Conservation (phyloP, 2,797 vertebrate genomes). For the Acipenser oxyrinchus region DNA sequence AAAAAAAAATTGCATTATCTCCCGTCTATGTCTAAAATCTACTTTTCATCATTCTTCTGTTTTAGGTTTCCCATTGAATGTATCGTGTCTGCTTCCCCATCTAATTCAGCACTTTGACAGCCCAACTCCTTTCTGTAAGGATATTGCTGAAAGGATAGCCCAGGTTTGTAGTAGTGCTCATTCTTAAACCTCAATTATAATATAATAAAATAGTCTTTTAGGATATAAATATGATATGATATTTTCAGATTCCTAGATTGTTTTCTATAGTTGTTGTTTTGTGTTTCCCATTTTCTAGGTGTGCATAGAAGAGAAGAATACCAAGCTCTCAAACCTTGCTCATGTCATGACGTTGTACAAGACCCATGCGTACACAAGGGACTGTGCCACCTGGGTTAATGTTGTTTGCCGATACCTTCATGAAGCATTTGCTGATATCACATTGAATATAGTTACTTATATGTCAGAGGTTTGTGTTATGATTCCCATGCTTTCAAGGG, state of each 20-base stretch:
- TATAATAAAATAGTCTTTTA: too few species aligned
- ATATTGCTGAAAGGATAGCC: constrained; percentile 89
- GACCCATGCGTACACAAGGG: constrained; percentile 91
- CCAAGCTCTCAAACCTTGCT: constrained; percentile 89
- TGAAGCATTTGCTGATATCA: constrained; percentile 87
- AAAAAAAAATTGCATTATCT: too few species aligned
- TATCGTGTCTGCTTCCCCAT: constrained; percentile 92
- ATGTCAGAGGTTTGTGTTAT: constrained; percentile 77
- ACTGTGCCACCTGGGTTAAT: constrained; percentile 92
- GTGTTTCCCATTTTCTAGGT: constrained; percentile 56
- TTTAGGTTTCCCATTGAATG: constrained; percentile 90
- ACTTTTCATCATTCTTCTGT: constrained; percentile 29
- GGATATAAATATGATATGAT: too few species aligned
- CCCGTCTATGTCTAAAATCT: not conserved
- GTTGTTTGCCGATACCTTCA: constrained; percentile 96
- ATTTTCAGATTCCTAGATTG: not conserved
- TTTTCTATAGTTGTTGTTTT: not conserved
- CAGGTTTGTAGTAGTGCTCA: constrained; percentile 65
- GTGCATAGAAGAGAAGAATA: constrained; percentile 89
- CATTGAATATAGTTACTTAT: constrained; percentile 92
- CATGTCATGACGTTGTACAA: constrained; percentile 98
- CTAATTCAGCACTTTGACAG: constrained; percentile 92
- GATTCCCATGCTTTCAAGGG: too few species aligned
- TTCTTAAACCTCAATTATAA: not conserved
- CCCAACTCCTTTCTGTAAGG: constrained; percentile 96